Percentiles rank a stretch among this genome's conserved stretches.
phyloP scores from a whole-genome alignment of 1,140 invertebrate genomes.

The Euborellia annulipes region DNA sequence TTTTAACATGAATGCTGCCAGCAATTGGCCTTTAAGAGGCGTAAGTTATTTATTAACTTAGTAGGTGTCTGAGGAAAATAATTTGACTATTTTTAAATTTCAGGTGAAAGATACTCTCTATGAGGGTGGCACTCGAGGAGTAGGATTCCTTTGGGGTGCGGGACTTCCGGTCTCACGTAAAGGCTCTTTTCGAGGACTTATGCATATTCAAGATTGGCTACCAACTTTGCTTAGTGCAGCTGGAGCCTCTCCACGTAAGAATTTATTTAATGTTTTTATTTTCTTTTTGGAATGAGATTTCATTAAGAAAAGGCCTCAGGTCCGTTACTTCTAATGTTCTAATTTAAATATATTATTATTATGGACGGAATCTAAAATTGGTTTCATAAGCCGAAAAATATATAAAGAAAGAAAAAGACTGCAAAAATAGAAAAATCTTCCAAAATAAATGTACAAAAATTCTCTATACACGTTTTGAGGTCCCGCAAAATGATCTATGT shows the following conservation, averaged over 20 bases:
- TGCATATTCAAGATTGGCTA: conserved; percentile 82
- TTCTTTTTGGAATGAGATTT: no score
- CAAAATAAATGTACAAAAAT: no score
- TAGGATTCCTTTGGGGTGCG: conserved; percentile 36
- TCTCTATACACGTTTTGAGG: no score
- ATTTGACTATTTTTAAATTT: neutral
- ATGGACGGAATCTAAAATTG: no score
- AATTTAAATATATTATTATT: no score
- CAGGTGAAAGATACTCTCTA: conserved; percentile 49
- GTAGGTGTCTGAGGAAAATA: neutral
- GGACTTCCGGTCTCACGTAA: conserved; percentile 21
- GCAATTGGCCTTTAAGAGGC: conserved; percentile 37
- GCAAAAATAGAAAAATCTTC: no score
- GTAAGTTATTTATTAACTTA: conserved; percentile 19
- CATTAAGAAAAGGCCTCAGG: no score
- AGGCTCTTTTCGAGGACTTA: conserved; percentile 42
- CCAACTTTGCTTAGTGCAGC: conserved; percentile 60
- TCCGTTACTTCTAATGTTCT: no score
- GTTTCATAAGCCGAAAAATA: no score
- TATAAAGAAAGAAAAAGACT: no score
- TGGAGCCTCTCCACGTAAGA: conserved; percentile 20
- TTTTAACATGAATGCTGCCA: conserved; percentile 34
- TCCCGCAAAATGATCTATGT: no score
- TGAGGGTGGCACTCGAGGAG: conserved; percentile 68
- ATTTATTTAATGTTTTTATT: no score